A percentile compares a stretch with the other conserved stretches of the same genome.
phyloP scores from a whole-genome alignment of 2,113 vertebrate genomes.

The Upupa epops region DNA sequence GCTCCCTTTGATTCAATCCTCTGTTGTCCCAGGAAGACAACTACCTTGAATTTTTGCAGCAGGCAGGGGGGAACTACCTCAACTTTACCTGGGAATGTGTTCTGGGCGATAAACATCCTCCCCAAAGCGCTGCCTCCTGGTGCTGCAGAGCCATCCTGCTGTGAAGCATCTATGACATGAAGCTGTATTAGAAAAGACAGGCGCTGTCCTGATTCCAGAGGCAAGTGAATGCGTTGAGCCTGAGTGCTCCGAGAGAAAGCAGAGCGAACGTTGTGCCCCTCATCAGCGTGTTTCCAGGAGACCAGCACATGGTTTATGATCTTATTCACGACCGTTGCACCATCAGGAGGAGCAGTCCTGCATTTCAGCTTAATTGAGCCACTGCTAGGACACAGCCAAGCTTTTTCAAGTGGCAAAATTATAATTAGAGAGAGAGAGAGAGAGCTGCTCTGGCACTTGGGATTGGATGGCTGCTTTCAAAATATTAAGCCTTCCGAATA shows the following conservation, averaged over 20 bases:
- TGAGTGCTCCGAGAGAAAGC: not conserved
- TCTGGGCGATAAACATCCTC: not conserved
- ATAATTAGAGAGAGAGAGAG: conserved; percentile 6
- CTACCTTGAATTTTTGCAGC: not conserved
- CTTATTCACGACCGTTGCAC: not conserved
- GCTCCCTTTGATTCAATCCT: not conserved
- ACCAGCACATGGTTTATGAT: conserved; percentile 9
- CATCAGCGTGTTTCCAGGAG: conserved; percentile 23
- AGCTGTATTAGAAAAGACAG: conserved; percentile 4
- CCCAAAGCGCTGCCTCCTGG: not conserved
- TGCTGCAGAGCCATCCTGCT: not conserved
- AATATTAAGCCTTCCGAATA: not conserved
- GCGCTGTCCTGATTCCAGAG: not conserved
- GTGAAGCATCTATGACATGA: not conserved
- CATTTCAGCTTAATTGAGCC: conserved; percentile 29
- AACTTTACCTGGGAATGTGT: not conserved
- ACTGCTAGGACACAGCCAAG: not conserved
- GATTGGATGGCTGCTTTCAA: not conserved
- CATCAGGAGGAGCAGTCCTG: conserved; percentile 29
- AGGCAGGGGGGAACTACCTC: not conserved
- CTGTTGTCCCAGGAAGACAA: not conserved
- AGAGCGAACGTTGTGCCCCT: not conserved
- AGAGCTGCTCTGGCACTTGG: not conserved
- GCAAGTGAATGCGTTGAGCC: not conserved
- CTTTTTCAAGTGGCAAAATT: conserved; percentile 5